phyloP scores from a whole-genome alignment of 2,797 vertebrate species.

The Mycteria americana region DNA sequence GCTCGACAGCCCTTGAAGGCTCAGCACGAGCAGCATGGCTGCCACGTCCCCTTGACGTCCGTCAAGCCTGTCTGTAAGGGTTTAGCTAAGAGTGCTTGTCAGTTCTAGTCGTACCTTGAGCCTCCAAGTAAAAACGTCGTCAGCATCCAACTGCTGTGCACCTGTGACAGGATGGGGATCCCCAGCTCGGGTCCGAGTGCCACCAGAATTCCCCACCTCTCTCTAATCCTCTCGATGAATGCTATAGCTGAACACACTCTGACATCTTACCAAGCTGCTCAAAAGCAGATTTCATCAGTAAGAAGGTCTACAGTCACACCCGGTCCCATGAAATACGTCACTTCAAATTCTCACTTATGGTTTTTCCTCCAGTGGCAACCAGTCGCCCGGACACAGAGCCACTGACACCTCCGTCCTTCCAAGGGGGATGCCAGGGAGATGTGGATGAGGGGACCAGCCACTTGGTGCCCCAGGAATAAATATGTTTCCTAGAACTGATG shows the following conservation, averaged over 20 bases:
- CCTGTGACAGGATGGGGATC: not conserved
- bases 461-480: not conserved
- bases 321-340: not conserved
- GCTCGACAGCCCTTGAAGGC: not conserved
- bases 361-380: not conserved
- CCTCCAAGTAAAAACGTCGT: not conserved
- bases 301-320: not conserved
- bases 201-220: not conserved
- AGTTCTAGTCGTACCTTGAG: not conserved
- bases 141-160: not conserved
- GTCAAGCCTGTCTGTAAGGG: not conserved
- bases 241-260: not conserved
- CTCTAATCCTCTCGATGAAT: accelerated
- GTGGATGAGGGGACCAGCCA: not conserved
- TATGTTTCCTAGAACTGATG: not conserved
- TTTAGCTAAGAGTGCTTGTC: not conserved
- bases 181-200: accelerated
- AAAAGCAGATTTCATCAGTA: not conserved
- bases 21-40: not conserved
- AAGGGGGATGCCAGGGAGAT: not conserved
- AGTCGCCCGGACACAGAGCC: accelerated
- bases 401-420: not conserved
- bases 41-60: not conserved
- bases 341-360: not conserved
- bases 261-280: not conserved